These are phyloP conservation scores for Perithous albicinctus DNA, from an alignment of 2,888 invertebrate species.

Conservation along the genomic window DNA sequence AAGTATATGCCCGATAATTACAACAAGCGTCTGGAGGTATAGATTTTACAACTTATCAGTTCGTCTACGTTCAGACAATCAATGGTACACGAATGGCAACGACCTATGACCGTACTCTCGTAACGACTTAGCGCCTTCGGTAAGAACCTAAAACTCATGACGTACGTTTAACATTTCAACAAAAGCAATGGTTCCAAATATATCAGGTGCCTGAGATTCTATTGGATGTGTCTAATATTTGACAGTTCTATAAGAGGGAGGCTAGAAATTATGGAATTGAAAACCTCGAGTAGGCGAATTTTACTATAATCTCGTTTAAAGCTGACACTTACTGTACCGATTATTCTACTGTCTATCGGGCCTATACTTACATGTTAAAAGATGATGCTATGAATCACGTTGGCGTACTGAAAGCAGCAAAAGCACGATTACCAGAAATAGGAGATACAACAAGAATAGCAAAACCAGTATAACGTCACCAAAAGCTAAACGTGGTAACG, in stretches of 20 bases:
- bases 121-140: too few relatives aligned
- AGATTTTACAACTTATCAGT: not conserved
- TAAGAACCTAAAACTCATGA: not conserved
- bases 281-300: not conserved
- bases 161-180: not conserved
- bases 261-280: too few relatives aligned
- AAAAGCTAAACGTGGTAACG: not conserved
- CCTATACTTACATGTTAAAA: not conserved
- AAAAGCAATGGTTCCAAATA: not conserved
- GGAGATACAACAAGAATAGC: not conserved
- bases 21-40: not conserved
- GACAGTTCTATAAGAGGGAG: too few relatives aligned
- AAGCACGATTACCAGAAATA: conserved; percentile 3
- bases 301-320: conserved; percentile 2
- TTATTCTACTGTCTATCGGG: not conserved
- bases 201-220: not conserved
- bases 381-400: not conserved
- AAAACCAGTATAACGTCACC: conserved; percentile 17
- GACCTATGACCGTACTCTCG: too few relatives aligned
- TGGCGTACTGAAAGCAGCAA: conserved; percentile 5
- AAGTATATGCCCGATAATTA: not conserved
- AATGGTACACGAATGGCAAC: not conserved
- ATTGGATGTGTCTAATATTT: not conserved
- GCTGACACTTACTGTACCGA: not conserved
- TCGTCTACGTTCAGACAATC: not conserved